phyloP scores from a whole-genome alignment of 2,888 invertebrate species.

The Drosophila flavopinicola region DNA sequence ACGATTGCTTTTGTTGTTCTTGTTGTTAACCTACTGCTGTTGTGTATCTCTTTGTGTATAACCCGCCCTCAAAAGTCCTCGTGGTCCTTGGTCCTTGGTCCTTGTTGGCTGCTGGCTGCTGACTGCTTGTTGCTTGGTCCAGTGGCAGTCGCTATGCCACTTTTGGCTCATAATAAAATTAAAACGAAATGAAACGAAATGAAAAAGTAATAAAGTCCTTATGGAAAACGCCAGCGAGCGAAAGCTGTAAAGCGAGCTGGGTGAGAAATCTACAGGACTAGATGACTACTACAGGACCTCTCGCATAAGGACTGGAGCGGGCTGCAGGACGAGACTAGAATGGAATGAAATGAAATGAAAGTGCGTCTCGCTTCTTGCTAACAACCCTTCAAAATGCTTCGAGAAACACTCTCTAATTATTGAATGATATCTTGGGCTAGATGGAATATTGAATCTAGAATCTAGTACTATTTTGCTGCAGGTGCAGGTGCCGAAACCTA shows the following conservation, averaged over 20 bases:
- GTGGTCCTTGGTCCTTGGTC: slow-evolving; percentile 4
- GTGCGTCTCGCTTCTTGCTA: slow-evolving; percentile 25
- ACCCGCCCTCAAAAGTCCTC: slow-evolving; percentile 44
- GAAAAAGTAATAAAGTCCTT: slow-evolving; percentile 81
- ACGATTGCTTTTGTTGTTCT: slow-evolving; percentile 26
- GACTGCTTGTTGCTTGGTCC: slow-evolving; percentile 21
- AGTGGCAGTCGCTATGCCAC: slow-evolving; percentile 58
- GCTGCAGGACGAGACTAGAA: too few species aligned
- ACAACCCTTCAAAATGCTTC: slow-evolving; percentile 46
- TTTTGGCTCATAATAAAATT: slow-evolving; percentile 79
- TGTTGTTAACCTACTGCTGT: slow-evolving; percentile 43
- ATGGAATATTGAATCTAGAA: background rate
- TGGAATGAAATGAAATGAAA: slow-evolving; percentile 6
- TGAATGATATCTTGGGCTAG: slow-evolving; percentile 19
- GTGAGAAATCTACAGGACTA: slow-evolving; percentile 29
- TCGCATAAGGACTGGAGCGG: too few species aligned
- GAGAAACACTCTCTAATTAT: slow-evolving; percentile 24
- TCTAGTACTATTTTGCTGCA: too few species aligned
- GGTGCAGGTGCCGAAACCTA: too few species aligned
- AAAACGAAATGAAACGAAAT: slow-evolving; percentile 81
- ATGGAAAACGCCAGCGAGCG: slow-evolving; percentile 66
- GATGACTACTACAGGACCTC: slow-evolving; percentile 4
- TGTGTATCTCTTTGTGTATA: slow-evolving; percentile 48
- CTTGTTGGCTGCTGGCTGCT: background rate
- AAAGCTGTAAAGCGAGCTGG: slow-evolving; percentile 21